These are phyloP conservation scores for Gastrophysa polygoni DNA, from an alignment of 2,888 invertebrate species.

Conservation along the genomic window DNA sequence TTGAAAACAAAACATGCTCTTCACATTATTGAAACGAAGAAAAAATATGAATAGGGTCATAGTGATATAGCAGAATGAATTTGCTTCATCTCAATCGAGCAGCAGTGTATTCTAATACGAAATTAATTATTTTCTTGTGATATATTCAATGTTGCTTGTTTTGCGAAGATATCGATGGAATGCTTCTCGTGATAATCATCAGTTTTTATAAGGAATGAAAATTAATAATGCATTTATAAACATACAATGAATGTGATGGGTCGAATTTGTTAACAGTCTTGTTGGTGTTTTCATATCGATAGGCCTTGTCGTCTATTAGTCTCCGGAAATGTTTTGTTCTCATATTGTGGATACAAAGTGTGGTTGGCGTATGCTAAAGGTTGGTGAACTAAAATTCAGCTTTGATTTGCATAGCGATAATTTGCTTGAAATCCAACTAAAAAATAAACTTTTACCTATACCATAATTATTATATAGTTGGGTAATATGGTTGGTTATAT, in stretches of 20 bases:
- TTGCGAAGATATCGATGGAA: slow-evolving; percentile 8
- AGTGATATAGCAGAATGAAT: too few relatives aligned
- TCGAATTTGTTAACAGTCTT: slow-evolving; percentile 14
- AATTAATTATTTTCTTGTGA: neutral
- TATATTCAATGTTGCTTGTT: neutral
- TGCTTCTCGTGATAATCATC: neutral
- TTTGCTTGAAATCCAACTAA: too few relatives aligned
- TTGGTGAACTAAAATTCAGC: neutral
- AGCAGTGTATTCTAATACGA: too few relatives aligned
- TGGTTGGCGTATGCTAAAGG: neutral
- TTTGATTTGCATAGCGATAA: neutral
- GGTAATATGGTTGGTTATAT: too few relatives aligned
- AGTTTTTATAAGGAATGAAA: slow-evolving; percentile 18
- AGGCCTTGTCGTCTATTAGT: neutral
- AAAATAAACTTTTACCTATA: too few relatives aligned
- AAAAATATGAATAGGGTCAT: too few relatives aligned
- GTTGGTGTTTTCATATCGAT: neutral
- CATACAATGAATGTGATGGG: slow-evolving; percentile 14
- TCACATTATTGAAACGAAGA: too few relatives aligned
- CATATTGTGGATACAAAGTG: neutral
- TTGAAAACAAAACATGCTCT: too few relatives aligned
- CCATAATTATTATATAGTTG: too few relatives aligned
- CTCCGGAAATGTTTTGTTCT: neutral
- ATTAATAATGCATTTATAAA: slow-evolving; percentile 25
- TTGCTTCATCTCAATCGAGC: too few relatives aligned